A percentile compares a stretch with the other conserved stretches of the same genome.
phyloP scores from a whole-genome alignment of 1,140 invertebrate species.

The Hycleus phaleratus region DNA sequence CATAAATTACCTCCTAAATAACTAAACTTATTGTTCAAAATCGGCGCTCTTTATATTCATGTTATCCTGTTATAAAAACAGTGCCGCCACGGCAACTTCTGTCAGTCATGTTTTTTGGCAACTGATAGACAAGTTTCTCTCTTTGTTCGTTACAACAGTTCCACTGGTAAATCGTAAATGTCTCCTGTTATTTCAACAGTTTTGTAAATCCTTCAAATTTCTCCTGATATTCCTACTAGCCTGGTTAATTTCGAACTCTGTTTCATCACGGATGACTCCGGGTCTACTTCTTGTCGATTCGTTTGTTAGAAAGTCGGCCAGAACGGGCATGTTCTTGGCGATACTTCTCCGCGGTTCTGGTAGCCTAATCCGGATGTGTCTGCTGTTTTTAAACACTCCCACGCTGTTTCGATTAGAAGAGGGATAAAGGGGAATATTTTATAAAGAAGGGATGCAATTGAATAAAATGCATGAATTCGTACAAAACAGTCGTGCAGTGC shows the following conservation, averaged over 20 bases:
- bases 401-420: conserved; percentile 6
- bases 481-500: too few species aligned
- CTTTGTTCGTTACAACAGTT: background rate
- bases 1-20: conserved; percentile 21
- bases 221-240: too few species aligned
- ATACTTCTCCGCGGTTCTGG: background rate
- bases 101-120: conserved; percentile 18
- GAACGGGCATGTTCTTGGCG: background rate
- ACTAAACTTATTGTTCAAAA: background rate
- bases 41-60: background rate
- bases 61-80: background rate
- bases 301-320: too few species aligned
- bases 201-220: too few species aligned
- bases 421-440: too few species aligned
- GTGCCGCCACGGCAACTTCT: conserved; percentile 18
- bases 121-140: background rate
- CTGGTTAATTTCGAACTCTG: too few species aligned
- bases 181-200: too few species aligned
- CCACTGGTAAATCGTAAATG: background rate
- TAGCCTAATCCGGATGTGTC: background rate
- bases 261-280: background rate
- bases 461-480: too few species aligned
- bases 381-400: conserved; percentile 22
- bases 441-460: too few species aligned
- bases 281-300: too few species aligned